A percentile compares a stretch with the other conserved stretches of the same genome.
Conservation (phyloP, 2,113 vertebrate genomes). For the Anser cygnoides region DNA sequence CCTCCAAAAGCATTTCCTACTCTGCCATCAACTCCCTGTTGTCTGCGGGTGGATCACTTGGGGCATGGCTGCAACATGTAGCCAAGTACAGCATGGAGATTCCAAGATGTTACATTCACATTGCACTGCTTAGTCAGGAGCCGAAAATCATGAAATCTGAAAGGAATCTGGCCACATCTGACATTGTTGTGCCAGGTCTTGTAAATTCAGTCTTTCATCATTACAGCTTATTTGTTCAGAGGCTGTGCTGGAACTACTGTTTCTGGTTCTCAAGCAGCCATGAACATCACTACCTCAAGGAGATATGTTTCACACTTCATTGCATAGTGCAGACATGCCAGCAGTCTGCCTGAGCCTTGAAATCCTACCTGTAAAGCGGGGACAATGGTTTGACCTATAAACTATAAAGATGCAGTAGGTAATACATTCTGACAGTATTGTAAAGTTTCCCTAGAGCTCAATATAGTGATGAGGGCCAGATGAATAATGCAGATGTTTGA, state of each 20-base stretch:
- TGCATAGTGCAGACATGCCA: background rate
- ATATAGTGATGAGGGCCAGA: background rate
- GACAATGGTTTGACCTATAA: background rate
- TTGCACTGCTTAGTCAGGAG: background rate
- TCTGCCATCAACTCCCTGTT: background rate
- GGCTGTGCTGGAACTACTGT: background rate
- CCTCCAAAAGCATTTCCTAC: background rate
- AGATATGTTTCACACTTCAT: background rate
- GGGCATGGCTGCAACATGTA: background rate
- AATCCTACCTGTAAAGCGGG: background rate
- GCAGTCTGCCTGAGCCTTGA: background rate
- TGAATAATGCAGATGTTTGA: constrained; percentile 8
- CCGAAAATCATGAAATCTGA: background rate
- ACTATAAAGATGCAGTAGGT: background rate
- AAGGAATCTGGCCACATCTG: background rate
- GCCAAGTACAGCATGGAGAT: background rate
- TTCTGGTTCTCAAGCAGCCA: background rate
- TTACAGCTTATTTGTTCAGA: background rate
- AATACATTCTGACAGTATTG: background rate
- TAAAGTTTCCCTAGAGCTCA: constrained; percentile 10
- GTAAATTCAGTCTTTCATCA: constrained; percentile 3
- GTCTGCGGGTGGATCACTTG: background rate
- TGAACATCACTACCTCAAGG: background rate
- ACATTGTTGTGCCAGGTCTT: background rate
- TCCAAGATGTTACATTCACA: background rate